These are phyloP conservation scores for Macroramphosus scolopax DNA, from an alignment of 2,797 vertebrate genomes.

Conservation along the genomic window DNA sequence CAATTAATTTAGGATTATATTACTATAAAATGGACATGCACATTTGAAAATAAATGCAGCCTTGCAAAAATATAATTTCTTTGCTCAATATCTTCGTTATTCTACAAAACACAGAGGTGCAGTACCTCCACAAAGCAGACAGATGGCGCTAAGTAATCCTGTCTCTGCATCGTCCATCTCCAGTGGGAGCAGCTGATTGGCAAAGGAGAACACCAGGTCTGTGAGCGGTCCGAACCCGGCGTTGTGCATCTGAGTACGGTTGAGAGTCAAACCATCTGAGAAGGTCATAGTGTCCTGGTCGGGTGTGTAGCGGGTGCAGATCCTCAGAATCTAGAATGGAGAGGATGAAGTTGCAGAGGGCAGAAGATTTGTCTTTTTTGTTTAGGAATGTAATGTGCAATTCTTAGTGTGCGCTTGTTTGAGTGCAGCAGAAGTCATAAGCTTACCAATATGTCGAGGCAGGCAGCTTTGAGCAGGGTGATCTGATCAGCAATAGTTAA, in stretches of 20 bases:
- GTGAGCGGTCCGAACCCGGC: constrained; percentile 95
- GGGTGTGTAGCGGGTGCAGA: constrained; percentile 96
- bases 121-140: constrained; percentile 95
- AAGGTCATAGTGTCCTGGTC: constrained; percentile 99
- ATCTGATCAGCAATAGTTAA: constrained; percentile 97
- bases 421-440: no score
- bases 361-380: no score
- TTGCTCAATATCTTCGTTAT: no score
- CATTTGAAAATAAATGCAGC: no score
- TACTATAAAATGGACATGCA: no score
- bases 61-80: no score
- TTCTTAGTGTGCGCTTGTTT: no score
- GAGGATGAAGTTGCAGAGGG: not conserved
- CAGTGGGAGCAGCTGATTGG: constrained; percentile 91
- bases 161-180: constrained; percentile 97
- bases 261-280: constrained; percentile 94
- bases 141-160: constrained; percentile 94
- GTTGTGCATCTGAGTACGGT: constrained; percentile 99
- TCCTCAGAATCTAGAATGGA: constrained; percentile 87
- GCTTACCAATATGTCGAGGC: constrained; percentile 95
- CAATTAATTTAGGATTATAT: not conserved
- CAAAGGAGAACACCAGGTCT: constrained; percentile 95
- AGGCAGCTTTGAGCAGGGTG: constrained; percentile 95
- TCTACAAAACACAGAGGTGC: no score
- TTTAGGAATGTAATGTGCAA: no score